Base-by-base conservation (phyloP, 2,888 invertebrate genomes). In the Cantharis rustica region DNA sequence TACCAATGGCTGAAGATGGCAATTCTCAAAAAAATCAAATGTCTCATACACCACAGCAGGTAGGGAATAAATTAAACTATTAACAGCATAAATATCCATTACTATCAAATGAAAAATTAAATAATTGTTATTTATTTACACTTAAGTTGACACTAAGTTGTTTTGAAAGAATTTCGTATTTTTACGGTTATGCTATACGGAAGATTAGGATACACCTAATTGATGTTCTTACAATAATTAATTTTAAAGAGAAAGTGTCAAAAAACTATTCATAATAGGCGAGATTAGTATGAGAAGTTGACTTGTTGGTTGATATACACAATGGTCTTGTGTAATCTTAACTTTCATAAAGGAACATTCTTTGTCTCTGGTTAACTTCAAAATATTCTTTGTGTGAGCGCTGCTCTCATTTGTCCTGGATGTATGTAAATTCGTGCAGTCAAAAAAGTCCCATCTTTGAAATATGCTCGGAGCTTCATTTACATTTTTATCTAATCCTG, bases 1-100 rank as follows among this genome's bases (percentile, higher is more conserved):
- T 81, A 83, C 85, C 83, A 86, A 86, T 86, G 86, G 85, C 85
- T 85, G 81, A 81, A 79, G 85, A 86, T 86, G 86, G 83, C 82
- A 84, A 84, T 82, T 82, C 80, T 77, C 77, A 84, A 81, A 83
- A 83, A 79, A 81, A 82, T 80, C 82, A 78, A 69, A 73, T 73
- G 64, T 61, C 75, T 47, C 71, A 72, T 16, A 68, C 63, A 69
- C 64, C 71, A 64, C 73, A 75, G 31, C 73, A 75, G 78, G 78
- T 78, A 63, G 71, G 73, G 15, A 4, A 61, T 68, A 68, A 61
- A 68, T 61, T 17, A 16, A 26, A 61, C 68, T 11, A 68, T 68
- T 68, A 61, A 61, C 27, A 66, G 23, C 47, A 68, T 68, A 73
- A 73, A 68, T 73, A 47, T 20, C 68, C 16, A 61, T 61, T 47